Evolutionary conservation across 1,140 invertebrate species (phyloP).

Genomic region (Onthophagus taurus): DNA sequence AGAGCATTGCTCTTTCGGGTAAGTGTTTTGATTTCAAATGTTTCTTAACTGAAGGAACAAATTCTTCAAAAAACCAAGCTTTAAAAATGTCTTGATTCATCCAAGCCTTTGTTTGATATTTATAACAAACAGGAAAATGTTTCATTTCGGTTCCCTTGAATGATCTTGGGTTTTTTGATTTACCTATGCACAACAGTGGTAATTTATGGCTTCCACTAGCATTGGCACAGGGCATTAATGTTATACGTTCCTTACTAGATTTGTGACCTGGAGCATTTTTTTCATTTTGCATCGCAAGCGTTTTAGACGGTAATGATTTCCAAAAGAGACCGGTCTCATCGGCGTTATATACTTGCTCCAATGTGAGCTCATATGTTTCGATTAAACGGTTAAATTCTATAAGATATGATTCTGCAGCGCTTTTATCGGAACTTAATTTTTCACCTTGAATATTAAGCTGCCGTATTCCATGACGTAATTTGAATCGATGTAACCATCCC

Average conservation of each 20-base stretch:
- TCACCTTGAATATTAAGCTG: not conserved
- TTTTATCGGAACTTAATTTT: too few relatives aligned
- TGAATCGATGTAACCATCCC: not conserved
- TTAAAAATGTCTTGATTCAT: slow-evolving; percentile 12
- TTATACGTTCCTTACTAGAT: slow-evolving; percentile 30
- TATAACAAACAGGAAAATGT: slow-evolving; percentile 25
- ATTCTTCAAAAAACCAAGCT: slow-evolving; percentile 33
- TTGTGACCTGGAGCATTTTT: slow-evolving; percentile 21
- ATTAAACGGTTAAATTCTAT: not conserved
- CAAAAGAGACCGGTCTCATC: too few relatives aligned
- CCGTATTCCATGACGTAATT: not conserved
- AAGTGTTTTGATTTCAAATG: slow-evolving; percentile 28
- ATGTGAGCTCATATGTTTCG: too few relatives aligned
- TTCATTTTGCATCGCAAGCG: slow-evolving; percentile 21
- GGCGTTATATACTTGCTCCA: too few relatives aligned
- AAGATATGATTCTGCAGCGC: not conserved
- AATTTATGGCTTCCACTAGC: slow-evolving; percentile 31
- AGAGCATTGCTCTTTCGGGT: slow-evolving; percentile 30
- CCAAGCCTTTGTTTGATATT: slow-evolving; percentile 2
- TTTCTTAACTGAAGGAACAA: slow-evolving; percentile 27
- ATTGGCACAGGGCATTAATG: slow-evolving; percentile 31
- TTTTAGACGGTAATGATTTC: slow-evolving; percentile 27
- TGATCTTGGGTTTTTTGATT: slow-evolving; percentile 28
- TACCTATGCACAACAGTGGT: slow-evolving; percentile 27
- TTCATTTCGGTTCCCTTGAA: slow-evolving; percentile 21